Base-by-base conservation (phyloP, 2,797 vertebrate species). In the Telmatherina bonti region DNA sequence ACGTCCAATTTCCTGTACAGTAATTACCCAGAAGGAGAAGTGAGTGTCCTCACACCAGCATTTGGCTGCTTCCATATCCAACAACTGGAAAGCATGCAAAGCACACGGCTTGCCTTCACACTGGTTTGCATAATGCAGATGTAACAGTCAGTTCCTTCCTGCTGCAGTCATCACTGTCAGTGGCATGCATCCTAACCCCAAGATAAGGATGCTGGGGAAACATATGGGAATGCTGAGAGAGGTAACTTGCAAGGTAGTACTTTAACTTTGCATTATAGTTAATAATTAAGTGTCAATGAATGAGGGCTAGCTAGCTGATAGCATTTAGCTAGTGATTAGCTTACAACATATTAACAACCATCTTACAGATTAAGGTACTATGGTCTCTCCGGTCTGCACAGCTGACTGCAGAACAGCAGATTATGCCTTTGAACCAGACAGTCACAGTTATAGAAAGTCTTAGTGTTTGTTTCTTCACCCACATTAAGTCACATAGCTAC, bases 81-180 rank as follows among this genome's bases (percentile, higher is more conserved):
- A 31, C 67, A 49, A 54, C 64, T 58, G 79, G 69, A 29, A 57
- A 70, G 63, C 79, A 87, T 84, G 82, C 88, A 88, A 87, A 88
- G 74, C 54, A 29, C 52, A 59, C 63, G 2, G 66, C 73, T 78
- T 65, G 70, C 38, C 82, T 61, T 45, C 80, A 54, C 30, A 1
- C 36, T 45, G 53, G 2, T 91, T 90, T 91, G 86, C 85, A 92
- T 88, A 51, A 72, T 70, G 68, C 66, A 26, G 66, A 87, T 82
- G 29, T 85, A 81, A 84, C 73, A 86, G 64, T 5, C 15, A 49
- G 86, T 84, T 89, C 80, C 87, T 90, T 84, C 87, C 85, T 89
- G 76, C 70, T 51, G 63, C 70, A 49, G 2, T 7, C 30, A 35
- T 49, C 83, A 13, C 67, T 77, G 51, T 54, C 73, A 66, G 1